Conservation (phyloP, 2,113 vertebrate species). For the Syrrhaptes paradoxus region DNA sequence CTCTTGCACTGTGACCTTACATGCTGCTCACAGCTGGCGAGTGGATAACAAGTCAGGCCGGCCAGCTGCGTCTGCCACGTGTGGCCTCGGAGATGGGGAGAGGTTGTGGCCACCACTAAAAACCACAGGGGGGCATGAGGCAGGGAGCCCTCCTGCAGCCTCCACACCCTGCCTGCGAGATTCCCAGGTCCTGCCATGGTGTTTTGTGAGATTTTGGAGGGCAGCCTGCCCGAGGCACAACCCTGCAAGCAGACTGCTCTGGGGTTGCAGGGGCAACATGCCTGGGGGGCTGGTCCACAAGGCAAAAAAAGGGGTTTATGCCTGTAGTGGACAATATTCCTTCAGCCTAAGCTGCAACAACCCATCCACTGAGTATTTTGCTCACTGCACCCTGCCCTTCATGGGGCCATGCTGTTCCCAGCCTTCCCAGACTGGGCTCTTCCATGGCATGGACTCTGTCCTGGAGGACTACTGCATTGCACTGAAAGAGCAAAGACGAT, state of each 20-base stretch:
- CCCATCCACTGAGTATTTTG: neutral
- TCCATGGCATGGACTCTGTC: neutral
- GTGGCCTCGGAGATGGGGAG: neutral
- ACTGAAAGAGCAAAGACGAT: accelerated
- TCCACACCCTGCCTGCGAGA: accelerated
- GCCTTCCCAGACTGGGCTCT: accelerated
- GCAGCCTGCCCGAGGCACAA: neutral
- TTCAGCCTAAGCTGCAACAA: neutral
- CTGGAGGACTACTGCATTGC: neutral
- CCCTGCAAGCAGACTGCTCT: neutral
- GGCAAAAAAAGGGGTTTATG: neutral
- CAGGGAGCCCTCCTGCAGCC: neutral
- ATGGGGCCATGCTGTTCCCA: accelerated
- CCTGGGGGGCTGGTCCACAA: too few species aligned
- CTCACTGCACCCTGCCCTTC: neutral
- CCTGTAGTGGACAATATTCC: neutral
- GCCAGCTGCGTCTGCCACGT: neutral
- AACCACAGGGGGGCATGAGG: neutral
- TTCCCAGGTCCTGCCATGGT: neutral
- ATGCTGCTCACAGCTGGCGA: accelerated
- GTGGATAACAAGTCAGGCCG: neutral
- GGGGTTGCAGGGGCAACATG: neutral
- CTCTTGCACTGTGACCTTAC: neutral
- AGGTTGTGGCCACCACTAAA: neutral
- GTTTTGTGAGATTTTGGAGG: neutral